These are phyloP conservation scores for Anseranas semipalmata DNA, from an alignment of 2,113 vertebrate species.

Conservation along the genomic window DNA sequence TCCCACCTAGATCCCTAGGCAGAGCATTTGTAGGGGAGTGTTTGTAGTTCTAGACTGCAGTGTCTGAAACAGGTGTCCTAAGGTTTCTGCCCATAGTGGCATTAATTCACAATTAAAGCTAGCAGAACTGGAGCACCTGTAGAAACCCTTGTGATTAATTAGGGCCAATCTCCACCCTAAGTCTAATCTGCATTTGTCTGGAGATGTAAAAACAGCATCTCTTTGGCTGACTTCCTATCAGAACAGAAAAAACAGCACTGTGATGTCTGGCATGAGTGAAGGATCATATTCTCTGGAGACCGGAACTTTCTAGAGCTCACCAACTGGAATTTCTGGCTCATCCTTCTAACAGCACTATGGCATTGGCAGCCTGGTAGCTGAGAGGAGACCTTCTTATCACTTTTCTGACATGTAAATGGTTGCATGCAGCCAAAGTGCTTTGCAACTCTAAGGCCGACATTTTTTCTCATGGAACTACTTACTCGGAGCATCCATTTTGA, in stretches of 20 bases:
- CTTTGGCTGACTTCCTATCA: background rate
- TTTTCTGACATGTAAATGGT: background rate
- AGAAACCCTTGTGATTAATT: background rate
- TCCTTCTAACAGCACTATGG: background rate
- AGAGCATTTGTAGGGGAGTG: fast-evolving
- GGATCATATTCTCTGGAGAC: background rate
- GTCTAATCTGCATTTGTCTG: background rate
- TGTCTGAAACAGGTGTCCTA: background rate
- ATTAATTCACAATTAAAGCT: background rate
- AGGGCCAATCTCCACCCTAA: background rate
- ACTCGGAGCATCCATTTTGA: background rate
- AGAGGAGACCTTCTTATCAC: background rate
- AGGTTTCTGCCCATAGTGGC: background rate
- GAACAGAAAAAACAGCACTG: fast-evolving
- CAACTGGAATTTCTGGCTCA: slow-evolving; percentile 12
- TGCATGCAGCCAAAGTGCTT: background rate
- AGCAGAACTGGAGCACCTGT: background rate
- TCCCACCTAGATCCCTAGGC: background rate
- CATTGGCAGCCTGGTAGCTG: background rate
- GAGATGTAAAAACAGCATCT: background rate
- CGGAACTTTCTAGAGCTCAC: background rate
- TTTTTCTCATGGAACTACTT: background rate
- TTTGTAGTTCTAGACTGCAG: background rate
- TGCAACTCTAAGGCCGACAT: background rate
- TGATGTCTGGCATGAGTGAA: background rate